Evolutionary conservation across 1,140 invertebrate genomes (phyloP).

Genomic region (Drosophila grimshawi): DNA sequence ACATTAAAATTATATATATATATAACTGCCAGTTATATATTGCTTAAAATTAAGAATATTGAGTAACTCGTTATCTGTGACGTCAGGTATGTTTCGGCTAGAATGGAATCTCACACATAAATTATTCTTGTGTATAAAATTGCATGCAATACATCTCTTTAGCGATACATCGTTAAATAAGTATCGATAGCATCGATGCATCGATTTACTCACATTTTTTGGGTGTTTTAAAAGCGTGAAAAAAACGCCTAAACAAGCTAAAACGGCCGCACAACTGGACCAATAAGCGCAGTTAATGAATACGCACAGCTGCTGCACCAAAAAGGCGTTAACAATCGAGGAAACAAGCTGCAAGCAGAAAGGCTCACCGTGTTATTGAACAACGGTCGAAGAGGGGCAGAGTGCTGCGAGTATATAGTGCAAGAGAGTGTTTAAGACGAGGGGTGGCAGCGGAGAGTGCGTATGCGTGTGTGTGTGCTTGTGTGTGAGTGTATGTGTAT

Average conservation of each 20-base stretch:
- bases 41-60: neutral
- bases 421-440: constrained; percentile 12
- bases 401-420: constrained; percentile 17
- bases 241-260: constrained; percentile 70
- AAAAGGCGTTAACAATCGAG: constrained; percentile 20
- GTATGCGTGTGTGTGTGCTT: constrained; percentile 40
- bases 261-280: constrained; percentile 44
- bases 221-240: constrained; percentile 77
- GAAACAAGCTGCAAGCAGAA: constrained; percentile 15
- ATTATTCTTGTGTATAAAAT: neutral
- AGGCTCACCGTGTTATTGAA: constrained; percentile 63
- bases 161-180: constrained; percentile 37
- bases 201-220: constrained; percentile 79
- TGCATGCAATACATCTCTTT: neutral
- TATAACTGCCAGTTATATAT: neutral
- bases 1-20: neutral
- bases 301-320: constrained; percentile 21
- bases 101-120: neutral
- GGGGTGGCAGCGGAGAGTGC: constrained; percentile 51
- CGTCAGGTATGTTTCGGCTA: neutral
- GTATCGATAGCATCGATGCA: constrained; percentile 69
- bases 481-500: constrained; percentile 37
- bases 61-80: neutral
- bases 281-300: constrained; percentile 57
- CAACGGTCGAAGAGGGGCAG: constrained; percentile 56